Evolutionary conservation across 2,888 invertebrate species (phyloP).

Genomic region (Ophraella communa): DNA sequence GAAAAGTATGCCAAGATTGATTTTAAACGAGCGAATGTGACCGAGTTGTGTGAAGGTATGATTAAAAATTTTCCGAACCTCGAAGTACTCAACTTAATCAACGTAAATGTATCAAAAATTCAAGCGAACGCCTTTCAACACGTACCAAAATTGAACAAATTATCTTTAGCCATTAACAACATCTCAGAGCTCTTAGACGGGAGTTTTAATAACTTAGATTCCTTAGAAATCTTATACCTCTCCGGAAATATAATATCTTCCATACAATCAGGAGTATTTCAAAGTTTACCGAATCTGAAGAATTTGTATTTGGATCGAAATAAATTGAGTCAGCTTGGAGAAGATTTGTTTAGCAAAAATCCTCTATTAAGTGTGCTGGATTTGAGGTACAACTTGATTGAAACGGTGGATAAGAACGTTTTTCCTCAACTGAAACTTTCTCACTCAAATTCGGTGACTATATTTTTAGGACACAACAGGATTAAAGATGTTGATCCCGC

Average conservation of each 20-base stretch:
- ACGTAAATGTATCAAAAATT: conserved; percentile 44
- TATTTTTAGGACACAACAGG: conserved; percentile 40
- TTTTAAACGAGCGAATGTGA: conserved; percentile 44
- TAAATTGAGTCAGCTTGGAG: conserved; percentile 38
- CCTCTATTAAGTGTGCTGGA: conserved; percentile 38
- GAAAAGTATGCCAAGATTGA: conserved; percentile 41
- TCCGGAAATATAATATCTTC: conserved; percentile 44
- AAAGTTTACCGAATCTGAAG: conserved; percentile 39
- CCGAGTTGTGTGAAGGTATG: conserved; percentile 48
- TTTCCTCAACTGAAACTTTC: conserved; percentile 32
- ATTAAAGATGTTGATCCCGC: conserved; percentile 36
- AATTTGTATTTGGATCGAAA: conserved; percentile 47
- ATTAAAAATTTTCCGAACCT: conserved; percentile 45
- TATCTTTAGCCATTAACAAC: conserved; percentile 48
- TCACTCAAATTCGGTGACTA: conserved; percentile 26
- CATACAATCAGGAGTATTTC: conserved; percentile 44
- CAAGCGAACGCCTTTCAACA: conserved; percentile 45
- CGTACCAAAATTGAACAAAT: conserved; percentile 40
- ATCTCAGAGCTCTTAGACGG: conserved; percentile 40
- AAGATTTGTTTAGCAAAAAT: conserved; percentile 41
- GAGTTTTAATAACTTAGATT: conserved; percentile 41
- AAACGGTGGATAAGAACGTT: conserved; percentile 28
- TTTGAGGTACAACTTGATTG: conserved; percentile 44
- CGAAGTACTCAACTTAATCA: conserved; percentile 42
- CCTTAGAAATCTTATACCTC: conserved; percentile 43